These are phyloP conservation scores for Geophilus truncorum DNA, from an alignment of 2,888 invertebrate species.

Conservation along the genomic window DNA sequence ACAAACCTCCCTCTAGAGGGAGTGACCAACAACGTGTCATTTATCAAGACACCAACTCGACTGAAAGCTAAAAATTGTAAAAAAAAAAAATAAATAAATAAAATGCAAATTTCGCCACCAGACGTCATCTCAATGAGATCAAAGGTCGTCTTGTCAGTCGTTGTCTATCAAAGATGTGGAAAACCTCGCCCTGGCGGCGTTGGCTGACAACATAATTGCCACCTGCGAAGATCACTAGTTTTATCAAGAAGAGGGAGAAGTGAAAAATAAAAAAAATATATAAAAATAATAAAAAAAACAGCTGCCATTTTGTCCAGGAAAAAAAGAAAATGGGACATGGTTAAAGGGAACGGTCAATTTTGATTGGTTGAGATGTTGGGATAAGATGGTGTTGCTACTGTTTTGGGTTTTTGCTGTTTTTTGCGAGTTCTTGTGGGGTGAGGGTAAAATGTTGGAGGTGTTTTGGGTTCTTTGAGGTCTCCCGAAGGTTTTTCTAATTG, in stretches of 20 bases:
- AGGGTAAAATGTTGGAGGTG: too few species aligned
- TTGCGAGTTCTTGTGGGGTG: too few species aligned
- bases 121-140: not conserved
- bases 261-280: not conserved
- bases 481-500: too few species aligned
- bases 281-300: not conserved
- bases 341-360: not conserved
- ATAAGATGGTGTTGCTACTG: too few species aligned
- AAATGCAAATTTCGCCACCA: not conserved
- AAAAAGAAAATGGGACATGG: not conserved
- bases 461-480: too few species aligned
- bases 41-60: not conserved
- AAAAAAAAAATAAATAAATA: not conserved
- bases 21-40: not conserved
- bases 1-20: not conserved
- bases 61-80: not conserved
- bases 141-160: slow-evolving; percentile 13
- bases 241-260: not conserved
- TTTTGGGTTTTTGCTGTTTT: too few species aligned
- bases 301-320: slow-evolving; percentile 7
- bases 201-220: slow-evolving; percentile 23
- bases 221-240: slow-evolving; percentile 11
- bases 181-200: slow-evolving; percentile 15
- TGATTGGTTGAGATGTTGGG: too few species aligned
- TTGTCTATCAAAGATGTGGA: slow-evolving; percentile 18